Conservation (phyloP, 2,113 vertebrate genomes). For the Rhea pennata region DNA sequence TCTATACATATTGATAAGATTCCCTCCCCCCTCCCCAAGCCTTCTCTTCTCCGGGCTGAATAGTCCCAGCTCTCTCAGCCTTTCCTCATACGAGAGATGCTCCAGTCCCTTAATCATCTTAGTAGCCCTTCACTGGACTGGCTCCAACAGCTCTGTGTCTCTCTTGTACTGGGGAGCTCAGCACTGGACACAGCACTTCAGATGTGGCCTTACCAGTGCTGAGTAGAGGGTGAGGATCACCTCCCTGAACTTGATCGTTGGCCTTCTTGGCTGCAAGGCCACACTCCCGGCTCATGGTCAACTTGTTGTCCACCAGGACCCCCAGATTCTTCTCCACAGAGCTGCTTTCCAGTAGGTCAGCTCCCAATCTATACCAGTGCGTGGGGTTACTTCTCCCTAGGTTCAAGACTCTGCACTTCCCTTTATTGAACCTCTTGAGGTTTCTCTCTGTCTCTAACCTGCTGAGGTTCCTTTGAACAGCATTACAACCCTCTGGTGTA, state of each 20-base stretch:
- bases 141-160: too few species aligned
- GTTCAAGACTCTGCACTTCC: neutral
- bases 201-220: neutral
- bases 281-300: neutral
- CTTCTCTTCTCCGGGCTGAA: too few species aligned
- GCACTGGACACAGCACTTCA: neutral
- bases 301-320: neutral
- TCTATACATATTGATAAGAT: too few species aligned
- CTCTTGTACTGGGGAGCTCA: neutral
- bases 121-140: neutral
- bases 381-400: neutral
- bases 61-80: too few species aligned
- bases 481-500: too few species aligned
- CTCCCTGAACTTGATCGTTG: neutral
- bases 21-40: too few species aligned
- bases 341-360: neutral
- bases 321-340: neutral
- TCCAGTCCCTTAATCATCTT: neutral
- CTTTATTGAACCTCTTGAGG: neutral
- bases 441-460: neutral
- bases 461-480: neutral
- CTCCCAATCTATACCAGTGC: neutral
- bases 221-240: neutral
- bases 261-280: neutral
- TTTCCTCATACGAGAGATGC: too few species aligned